Evolutionary conservation across 2,113 vertebrate genomes (phyloP).

Genomic region (Ailuropoda melanoleuca): DNA sequence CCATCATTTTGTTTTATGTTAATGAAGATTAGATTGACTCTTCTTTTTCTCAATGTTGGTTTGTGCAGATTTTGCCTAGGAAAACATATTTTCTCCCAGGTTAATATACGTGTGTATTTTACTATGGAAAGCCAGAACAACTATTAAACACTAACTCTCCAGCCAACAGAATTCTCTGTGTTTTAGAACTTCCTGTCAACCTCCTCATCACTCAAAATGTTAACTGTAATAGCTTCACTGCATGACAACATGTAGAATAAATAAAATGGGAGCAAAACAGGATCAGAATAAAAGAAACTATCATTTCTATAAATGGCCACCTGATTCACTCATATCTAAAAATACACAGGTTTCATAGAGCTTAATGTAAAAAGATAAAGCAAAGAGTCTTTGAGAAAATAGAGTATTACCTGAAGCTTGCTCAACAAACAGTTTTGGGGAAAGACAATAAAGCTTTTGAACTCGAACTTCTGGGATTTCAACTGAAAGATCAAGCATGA

Average conservation of each 20-base stretch:
- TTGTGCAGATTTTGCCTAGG: not conserved
- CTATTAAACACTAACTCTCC: not conserved
- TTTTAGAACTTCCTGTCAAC: not conserved
- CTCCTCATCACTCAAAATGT: not conserved
- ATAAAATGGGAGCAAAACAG: conserved; percentile 25
- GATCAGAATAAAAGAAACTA: not conserved
- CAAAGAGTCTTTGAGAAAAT: conserved; percentile 31
- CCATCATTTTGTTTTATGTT: conserved; percentile 51
- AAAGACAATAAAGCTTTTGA: conserved; percentile 36
- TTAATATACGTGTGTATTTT: not conserved
- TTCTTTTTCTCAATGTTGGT: not conserved
- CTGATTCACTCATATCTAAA: not conserved
- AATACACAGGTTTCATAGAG: not conserved
- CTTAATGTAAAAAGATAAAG: conserved; percentile 39
- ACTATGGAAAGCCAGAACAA: not conserved
- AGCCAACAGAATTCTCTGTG: not conserved
- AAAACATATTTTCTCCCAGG: conserved; percentile 10
- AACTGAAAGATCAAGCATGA: not conserved
- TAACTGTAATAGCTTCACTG: not conserved
- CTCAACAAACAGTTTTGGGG: conserved; percentile 3
- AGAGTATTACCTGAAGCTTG: conserved; percentile 9
- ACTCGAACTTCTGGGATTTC: conserved; percentile 26
- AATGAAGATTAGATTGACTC: not conserved
- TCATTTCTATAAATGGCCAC: not conserved
- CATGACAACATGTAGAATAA: not conserved